Base-by-base conservation (phyloP, 2,113 vertebrate genomes). In the Ictidomys tridecemlineatus region DNA sequence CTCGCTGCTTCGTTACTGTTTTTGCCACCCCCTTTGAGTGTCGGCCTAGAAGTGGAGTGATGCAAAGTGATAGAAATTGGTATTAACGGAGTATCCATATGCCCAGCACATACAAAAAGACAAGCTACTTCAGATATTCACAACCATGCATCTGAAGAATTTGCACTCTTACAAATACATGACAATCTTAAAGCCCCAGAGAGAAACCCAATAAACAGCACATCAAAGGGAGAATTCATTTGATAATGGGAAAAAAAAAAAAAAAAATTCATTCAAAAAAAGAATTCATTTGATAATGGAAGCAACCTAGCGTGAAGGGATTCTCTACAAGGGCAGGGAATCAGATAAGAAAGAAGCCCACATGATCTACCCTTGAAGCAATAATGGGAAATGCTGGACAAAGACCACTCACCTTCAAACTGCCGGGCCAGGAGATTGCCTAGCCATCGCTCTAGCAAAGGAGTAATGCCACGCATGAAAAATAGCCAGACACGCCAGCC, bases 401-500 rank as follows among this genome's bases (percentile, higher is more conserved):
- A 42, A 84, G 30, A 93, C 5, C 56, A 95, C 98, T 99, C 94
- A 99, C 99, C 99, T 99, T 99, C 99, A 98, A 99, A 99, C 98
- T 99, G 99, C 96, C 99, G 99, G 97, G 99, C 99, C 97, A 99
- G 98, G 94, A 99, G 99, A 98, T 99, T 99, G 53, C 99, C 99
- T 22, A 99, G 99, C 99, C 99, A 99, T 48, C 99, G 99, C 96
- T 99, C 99, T 98, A 99, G 97, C 98, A 99, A 98, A 0, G 99
- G 99, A 0, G 99, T 99, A 97, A 99, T 99, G 73, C 99, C 99
- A 72, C 99, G 99, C 99, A 99, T 99, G 98, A 99, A 99, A 98
- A 99, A 99, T 79, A 99, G 98, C 99, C 99, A 99, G n/a, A 99
- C 99, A 82, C 99, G 99, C 99, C 99, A 99, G 45, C 99, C 99